A percentile compares a stretch with the other conserved stretches of the same genome.
These are phyloP conservation scores for Enteromius treurensis DNA, from an alignment of 2,797 vertebrate genomes.

Conservation along the genomic window DNA sequence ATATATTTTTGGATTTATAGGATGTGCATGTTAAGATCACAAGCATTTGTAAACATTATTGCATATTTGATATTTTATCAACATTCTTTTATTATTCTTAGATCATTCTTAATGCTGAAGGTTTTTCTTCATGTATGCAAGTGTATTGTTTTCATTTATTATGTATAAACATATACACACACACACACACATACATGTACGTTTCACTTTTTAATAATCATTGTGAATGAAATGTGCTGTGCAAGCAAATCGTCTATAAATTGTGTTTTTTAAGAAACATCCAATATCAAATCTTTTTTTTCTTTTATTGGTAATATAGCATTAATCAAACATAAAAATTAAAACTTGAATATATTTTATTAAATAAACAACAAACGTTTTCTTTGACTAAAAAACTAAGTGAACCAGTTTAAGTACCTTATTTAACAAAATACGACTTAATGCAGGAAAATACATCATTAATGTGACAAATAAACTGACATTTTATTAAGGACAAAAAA, in stretches of 20 bases:
- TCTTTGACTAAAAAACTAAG: neutral
- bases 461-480: neutral
- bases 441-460: neutral
- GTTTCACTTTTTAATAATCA: too few relatives aligned
- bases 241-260: too few relatives aligned
- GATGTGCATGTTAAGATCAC: too few relatives aligned
- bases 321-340: neutral
- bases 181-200: too few relatives aligned
- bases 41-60: neutral
- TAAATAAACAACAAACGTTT: conserved; percentile 11
- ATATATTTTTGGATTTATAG: too few relatives aligned
- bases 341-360: conserved; percentile 9
- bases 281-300: neutral
- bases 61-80: neutral
- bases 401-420: neutral
- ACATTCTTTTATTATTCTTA: neutral
- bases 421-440: conserved; percentile 11
- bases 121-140: too few relatives aligned
- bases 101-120: neutral
- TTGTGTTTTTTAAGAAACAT: neutral
- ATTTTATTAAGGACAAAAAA: neutral
- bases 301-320: neutral
- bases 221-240: too few relatives aligned
- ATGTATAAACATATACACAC: too few relatives aligned
- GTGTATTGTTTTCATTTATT: too few relatives aligned